Evolutionary conservation across 2,113 vertebrate species (phyloP), one percentile per base, ranked within the genome.

Genomic region (Apodemus sylvaticus): DNA sequence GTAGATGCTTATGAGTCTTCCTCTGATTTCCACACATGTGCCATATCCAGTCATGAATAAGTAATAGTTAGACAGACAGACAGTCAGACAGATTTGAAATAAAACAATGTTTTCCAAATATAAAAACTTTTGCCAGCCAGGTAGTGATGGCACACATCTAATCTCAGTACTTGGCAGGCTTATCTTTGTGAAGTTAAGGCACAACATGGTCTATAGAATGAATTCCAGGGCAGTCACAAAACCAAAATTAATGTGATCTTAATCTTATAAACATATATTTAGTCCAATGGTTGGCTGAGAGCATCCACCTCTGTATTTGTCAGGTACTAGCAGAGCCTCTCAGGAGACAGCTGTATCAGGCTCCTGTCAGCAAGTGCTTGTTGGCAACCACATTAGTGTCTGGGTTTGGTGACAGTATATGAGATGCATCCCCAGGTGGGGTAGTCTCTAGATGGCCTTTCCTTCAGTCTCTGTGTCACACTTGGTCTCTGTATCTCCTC

Each of bases 41-140:
- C 31, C 19, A 22, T 36, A n/a, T 79, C 19, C 31, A 36, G 51
- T 79, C 77, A 53, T 34, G 20, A 31, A 53, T 51, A 78, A 34
- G 29, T 53, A 51, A 78, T 19, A 51, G 9, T 36, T 11, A 53
- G 4, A 62, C 2, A 71, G 19, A 39, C 3, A 73, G 60, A 74
- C 4, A 42, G 29, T 51, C 8, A 78, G 31, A 79, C 2, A 79
- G 2, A 11, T 55, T 19, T 79, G 53, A n/a, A 11, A 24, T 13
- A 81, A n/a, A 53, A 22, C 45, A 73, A 62, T 10, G 20, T 58
- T 91, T 96, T 85, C 55, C 48, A 90, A 94, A 85, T 79, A 58
- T 22, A 81, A 81, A 55, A 55, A 14, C 12, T 81, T 81, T 58
- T 71, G 70, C 70, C 70, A 71, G 36, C 70, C 36, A 71, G 7